Base-by-base conservation (phyloP, 2,797 vertebrate genomes). In the Hybognathus amarus region DNA sequence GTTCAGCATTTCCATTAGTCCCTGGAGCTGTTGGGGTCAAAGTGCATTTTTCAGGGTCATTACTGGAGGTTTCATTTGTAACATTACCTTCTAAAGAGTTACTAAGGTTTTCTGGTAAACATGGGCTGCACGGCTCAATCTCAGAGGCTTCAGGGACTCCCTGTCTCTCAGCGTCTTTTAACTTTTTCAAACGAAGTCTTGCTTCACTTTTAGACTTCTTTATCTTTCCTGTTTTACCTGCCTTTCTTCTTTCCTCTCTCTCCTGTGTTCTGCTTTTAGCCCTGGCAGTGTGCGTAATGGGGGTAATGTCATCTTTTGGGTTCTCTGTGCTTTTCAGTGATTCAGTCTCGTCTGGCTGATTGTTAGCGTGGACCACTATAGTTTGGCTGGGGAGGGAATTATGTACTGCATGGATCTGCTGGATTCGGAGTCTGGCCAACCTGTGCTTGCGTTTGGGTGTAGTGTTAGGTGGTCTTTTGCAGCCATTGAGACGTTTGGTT, bases 171-270 rank as follows among this genome's bases (percentile, higher is more conserved):
- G 89, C 88, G 64, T 90, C 90, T 92, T 95, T 96, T 76, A 94
- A 91, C 89, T 94, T 96, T 93, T 96, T 96, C 87, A 94, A 95
- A 91, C 95, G 95, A 92, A 97, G 92, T 87, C 96, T 94, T 89
- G 96, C 95, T 93, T 97, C 96, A 22, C 96, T 97, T 94, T 96
- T 97, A 91, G 96, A 97, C 89, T 97, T 97, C 89, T 96, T 96
- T 88, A 96, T 93, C 88, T 95, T 95, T 42, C 96, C 94, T 79
- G 95, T 94, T 88, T 96, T 96, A 68, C 94, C 93, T 82, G 95
- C 95, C 0, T 94, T 92, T 27, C 94, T 94, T 89, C 94, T 96
- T 87, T 94, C 94, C 56, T 96, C 94, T 89, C 93, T 90, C 33
- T 96, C 95, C 89, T 95, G 94, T 2, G 90, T 89, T 92, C 95